Evolutionary conservation across 23 tunicate species (phyloP), one percentile per base, ranked within the genome.

Genomic region (Styela clava): DNA sequence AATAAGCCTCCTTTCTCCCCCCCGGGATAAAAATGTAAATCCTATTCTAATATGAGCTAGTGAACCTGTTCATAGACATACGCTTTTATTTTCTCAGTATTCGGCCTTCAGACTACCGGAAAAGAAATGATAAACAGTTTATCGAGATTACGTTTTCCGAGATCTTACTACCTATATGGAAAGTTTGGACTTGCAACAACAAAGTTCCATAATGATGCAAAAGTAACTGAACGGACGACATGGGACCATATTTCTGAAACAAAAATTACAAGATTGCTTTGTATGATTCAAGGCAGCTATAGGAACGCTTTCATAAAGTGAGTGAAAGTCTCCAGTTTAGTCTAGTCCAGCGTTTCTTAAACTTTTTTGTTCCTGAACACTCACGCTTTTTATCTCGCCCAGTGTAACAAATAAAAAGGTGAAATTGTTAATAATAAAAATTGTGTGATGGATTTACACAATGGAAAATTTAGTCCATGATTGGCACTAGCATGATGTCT

Each of bases 161-260:
- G 86, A 12, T 78, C 63, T 20, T 87, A 87, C 63, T 83, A 24
- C n/a, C 74, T 73, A 1, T 31, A 69, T 1, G 92, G 92, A 33
- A 62, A 68, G 36, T 83, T 87, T 67, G 92, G 92, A 19, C 21
- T 51, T 19, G 92, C 92, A 16, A 44, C 83, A 26, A 33, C 83
- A 21, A 31, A 25, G 7, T 64, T 69, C 1, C 51, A 35, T 20
- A 51, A 81, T 18, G 79, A 69, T 1, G 36, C 83, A 51, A 83
- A 69, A 69, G 52, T 87, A 2, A 85, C 83, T 35, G 86, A 82
- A 21, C 34, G 37, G 2, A 76, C 78, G 71, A 83, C 92, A 31
- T 87, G 83, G 83, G 86, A 87, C 2, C 92, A 87, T 35, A 74
- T 87, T 28, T 82, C 92, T 16, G 82, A 63, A 12, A 83, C 77